phyloP scores from a whole-genome alignment of 2,888 invertebrate genomes.

The Chymomyza caudatula region DNA sequence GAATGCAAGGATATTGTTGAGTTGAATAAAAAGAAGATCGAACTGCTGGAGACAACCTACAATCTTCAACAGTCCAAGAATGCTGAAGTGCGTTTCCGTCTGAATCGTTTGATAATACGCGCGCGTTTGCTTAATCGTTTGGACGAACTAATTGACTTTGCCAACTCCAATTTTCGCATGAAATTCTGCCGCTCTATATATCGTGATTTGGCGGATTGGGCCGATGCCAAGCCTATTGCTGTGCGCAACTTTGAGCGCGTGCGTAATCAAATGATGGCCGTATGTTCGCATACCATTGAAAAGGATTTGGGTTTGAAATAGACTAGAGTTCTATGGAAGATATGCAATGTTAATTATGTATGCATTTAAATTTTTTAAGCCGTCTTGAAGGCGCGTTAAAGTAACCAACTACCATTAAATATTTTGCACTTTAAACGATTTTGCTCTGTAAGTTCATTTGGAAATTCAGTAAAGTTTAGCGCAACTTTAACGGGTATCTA shows the following conservation, averaged over 20 bases:
- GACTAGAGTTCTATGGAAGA: constrained; percentile 9
- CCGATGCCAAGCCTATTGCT: constrained; percentile 83
- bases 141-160: constrained; percentile 85
- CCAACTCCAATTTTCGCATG: constrained; percentile 92
- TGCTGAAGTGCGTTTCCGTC: constrained; percentile 87
- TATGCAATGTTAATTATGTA: neutral
- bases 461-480: neutral
- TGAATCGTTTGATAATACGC: constrained; percentile 88
- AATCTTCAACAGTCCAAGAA: constrained; percentile 84
- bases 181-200: constrained; percentile 94
- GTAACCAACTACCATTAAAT: neutral
- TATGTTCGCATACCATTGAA: constrained; percentile 85
- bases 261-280: constrained; percentile 89
- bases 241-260: constrained; percentile 86
- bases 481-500: neutral
- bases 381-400: neutral
- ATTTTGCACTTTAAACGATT: neutral
- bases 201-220: constrained; percentile 90
- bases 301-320: constrained; percentile 83
- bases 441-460: neutral
- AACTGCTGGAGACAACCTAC: constrained; percentile 82
- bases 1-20: constrained; percentile 78
- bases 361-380: constrained; percentile 1
- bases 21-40: constrained; percentile 80
- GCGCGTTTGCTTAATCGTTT: constrained; percentile 85